A percentile compares a stretch with the other conserved stretches of the same genome.
phyloP scores from a whole-genome alignment of 2,888 invertebrate species.

The Augiades crinisus region DNA sequence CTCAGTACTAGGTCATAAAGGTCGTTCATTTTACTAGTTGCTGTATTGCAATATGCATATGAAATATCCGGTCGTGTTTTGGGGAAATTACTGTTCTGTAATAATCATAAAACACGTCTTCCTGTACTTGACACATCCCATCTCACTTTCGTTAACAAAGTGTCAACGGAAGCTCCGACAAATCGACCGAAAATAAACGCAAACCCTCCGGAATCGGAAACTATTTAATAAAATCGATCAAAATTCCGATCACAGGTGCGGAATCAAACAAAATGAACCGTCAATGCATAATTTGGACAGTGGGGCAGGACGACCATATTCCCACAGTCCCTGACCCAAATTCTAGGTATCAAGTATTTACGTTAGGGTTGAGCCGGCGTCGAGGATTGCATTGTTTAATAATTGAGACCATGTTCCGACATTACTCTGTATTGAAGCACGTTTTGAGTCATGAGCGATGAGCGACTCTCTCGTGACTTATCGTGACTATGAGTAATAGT shows the following conservation, averaged over 20 bases:
- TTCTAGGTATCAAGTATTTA: constrained; percentile 74
- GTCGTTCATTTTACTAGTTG: too few relatives aligned
- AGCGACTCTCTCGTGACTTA: too few relatives aligned
- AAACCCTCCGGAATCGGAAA: not conserved
- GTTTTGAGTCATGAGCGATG: constrained; percentile 36
- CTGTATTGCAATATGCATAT: too few relatives aligned
- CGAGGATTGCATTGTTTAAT: constrained; percentile 75
- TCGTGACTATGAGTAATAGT: too few relatives aligned
- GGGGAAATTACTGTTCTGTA: too few relatives aligned
- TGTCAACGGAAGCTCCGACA: too few relatives aligned
- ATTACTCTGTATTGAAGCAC: constrained; percentile 44
- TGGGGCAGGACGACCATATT: constrained; percentile 32
- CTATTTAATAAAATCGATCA: constrained; percentile 1
- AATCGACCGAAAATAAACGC: too few relatives aligned
- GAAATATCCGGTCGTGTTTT: too few relatives aligned
- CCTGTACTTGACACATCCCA: too few relatives aligned
- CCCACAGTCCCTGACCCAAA: constrained; percentile 61
- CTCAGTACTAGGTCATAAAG: too few relatives aligned
- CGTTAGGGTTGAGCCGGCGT: constrained; percentile 55
- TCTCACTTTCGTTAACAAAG: too few relatives aligned
- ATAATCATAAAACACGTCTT: too few relatives aligned
- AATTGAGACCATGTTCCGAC: constrained; percentile 66
- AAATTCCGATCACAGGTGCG: not conserved
- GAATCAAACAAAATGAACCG: constrained; percentile 1
- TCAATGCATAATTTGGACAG: constrained; percentile 21